Percentiles rank a stretch among this genome's conserved stretches.
Conservation (phyloP, 2,888 invertebrate genomes). For the Heteromyza rotundicornis region DNA sequence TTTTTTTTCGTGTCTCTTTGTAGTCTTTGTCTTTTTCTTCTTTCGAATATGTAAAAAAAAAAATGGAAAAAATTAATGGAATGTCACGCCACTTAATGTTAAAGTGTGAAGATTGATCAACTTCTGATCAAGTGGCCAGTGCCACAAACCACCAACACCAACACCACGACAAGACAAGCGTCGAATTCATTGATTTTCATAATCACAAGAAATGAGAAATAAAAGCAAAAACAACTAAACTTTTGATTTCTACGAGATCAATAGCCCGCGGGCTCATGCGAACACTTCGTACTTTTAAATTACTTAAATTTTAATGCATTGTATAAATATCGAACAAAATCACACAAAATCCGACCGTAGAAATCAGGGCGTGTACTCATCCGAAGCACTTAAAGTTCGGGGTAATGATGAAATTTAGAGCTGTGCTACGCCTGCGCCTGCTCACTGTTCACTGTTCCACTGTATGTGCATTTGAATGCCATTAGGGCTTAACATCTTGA, state of each 20-base stretch:
- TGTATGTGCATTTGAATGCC: slow-evolving; percentile 45
- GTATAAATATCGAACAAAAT: slow-evolving; percentile 19
- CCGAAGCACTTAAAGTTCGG: slow-evolving; percentile 49
- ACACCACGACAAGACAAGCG: slow-evolving; percentile 28
- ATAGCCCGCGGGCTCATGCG: slow-evolving; percentile 45
- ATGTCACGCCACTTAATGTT: slow-evolving; percentile 39
- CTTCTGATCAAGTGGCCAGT: slow-evolving; percentile 23
- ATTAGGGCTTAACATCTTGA: slow-evolving; percentile 45
- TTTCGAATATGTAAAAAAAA: not conserved
- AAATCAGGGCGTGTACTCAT: slow-evolving; percentile 54
- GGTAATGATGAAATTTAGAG: slow-evolving; percentile 48
- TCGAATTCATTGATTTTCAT: slow-evolving; percentile 50
- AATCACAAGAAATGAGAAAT: slow-evolving; percentile 31
- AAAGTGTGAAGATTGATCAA: slow-evolving; percentile 41
- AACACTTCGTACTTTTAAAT: slow-evolving; percentile 34
- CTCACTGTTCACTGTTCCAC: too few species aligned
- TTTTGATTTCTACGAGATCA: slow-evolving; percentile 58
- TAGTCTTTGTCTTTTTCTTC: not conserved
- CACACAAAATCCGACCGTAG: slow-evolving; percentile 8
- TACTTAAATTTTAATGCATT: slow-evolving; percentile 26
- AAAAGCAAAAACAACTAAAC: slow-evolving; percentile 32
- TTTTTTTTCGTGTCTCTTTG: not conserved
- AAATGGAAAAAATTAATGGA: slow-evolving; percentile 31
- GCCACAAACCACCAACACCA: too few species aligned
- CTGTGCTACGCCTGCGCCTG: not conserved